Evolutionary conservation across 2,113 vertebrate species (phyloP).

Genomic region (Trochalopteron elliotii): DNA sequence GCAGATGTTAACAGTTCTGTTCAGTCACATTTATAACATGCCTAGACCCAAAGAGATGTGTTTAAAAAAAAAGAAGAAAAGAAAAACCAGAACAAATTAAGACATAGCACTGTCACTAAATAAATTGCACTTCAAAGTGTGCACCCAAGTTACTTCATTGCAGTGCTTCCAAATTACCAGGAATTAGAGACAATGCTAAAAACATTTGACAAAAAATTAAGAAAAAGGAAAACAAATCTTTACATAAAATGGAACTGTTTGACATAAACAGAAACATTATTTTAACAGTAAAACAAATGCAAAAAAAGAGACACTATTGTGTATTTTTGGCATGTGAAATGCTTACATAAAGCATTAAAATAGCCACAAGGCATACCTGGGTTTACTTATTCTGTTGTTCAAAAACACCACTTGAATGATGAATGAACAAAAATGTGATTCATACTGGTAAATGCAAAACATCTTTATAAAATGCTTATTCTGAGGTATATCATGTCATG

Average conservation of each 20-base stretch:
- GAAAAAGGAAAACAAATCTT: not conserved
- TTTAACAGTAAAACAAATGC: not conserved
- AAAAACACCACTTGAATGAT: not conserved
- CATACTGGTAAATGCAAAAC: not conserved
- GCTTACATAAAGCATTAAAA: not conserved
- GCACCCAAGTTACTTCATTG: not conserved
- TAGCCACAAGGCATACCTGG: not conserved
- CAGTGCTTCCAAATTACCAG: not conserved
- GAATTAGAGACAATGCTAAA: not conserved
- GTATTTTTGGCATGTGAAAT: not conserved
- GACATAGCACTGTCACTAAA: constrained; percentile 12
- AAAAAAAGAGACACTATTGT: not conserved
- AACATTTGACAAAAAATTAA: not conserved
- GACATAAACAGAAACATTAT: not conserved
- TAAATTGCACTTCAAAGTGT: not conserved
- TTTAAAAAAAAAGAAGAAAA: not conserved
- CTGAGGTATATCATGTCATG: not conserved
- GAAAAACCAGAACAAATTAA: constrained; percentile 32
- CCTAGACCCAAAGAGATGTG: not conserved
- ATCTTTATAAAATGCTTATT: not conserved
- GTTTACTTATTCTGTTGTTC: not conserved
- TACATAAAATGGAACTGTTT: not conserved
- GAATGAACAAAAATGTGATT: not conserved
- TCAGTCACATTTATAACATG: constrained; percentile 54
- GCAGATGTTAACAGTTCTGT: constrained; percentile 48